phyloP scores from a whole-genome alignment of 2,797 vertebrate genomes.

The Huso huso region DNA sequence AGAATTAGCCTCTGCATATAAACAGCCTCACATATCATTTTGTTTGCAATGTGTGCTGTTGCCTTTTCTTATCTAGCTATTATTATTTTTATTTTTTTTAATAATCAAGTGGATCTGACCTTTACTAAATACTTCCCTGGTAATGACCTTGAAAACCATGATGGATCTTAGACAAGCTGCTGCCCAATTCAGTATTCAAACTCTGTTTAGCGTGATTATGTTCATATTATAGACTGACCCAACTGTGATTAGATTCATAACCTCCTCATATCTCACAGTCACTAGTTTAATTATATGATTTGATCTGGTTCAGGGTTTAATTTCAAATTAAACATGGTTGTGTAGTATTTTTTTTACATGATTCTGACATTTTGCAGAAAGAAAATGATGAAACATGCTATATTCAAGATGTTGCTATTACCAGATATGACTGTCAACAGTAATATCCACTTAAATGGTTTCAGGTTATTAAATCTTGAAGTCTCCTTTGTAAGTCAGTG shows the following conservation, averaged over 20 bases:
- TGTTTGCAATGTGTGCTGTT: constrained; percentile 20
- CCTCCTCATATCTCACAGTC: constrained; percentile 25
- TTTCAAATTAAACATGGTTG: constrained; percentile 9
- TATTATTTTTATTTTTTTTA: constrained; percentile 24
- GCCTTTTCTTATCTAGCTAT: constrained; percentile 17
- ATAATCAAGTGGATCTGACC: constrained; percentile 36
- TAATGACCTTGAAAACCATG: constrained; percentile 25
- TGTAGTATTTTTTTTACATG: too few relatives aligned
- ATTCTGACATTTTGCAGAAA: too few relatives aligned
- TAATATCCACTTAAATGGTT: too few relatives aligned
- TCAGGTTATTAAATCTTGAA: too few relatives aligned
- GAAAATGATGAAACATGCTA: too few relatives aligned
- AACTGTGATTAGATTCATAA: constrained; percentile 23
- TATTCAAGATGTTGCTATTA: too few relatives aligned
- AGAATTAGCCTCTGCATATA: constrained; percentile 1
- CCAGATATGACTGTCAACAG: too few relatives aligned
- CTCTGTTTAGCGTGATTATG: not conserved
- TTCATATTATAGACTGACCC: constrained; percentile 13
- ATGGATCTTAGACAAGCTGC: constrained; percentile 16
- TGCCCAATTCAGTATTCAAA: not conserved
- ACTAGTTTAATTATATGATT: constrained; percentile 22
- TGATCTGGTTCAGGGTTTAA: constrained; percentile 24
- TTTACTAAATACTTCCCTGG: constrained; percentile 26
- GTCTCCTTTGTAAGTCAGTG: too few relatives aligned
- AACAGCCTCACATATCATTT: constrained; percentile 12